Base-by-base conservation (phyloP, 2,113 vertebrate species). In the Oryzias javanicus region DNA sequence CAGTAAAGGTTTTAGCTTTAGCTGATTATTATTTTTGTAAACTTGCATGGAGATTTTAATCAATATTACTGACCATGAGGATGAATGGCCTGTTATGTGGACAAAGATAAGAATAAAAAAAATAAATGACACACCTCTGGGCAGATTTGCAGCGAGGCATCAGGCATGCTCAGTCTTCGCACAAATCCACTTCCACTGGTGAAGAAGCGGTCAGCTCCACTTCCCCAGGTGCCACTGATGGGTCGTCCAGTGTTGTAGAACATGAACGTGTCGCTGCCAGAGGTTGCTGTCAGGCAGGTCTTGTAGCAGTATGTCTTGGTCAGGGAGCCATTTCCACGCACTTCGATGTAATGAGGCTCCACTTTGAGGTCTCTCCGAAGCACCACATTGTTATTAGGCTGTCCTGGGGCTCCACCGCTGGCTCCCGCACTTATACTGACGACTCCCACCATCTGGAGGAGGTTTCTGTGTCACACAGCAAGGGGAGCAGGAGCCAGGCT, bases 251-350 rank as follows among this genome's bases (percentile, higher is more conserved):
- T 98, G 86, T 98, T 97, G 91, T 98, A 98, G 92, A 99, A 99
- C 96, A 99, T 97, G 89, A 99, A 98, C 29, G 95, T 97, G 85
- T 98, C 96, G 63, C 96, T 98, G 90, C 95, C 96, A 4, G 96
- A 98, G 25, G 96, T 95, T 46, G 94, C 93, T 1, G 96, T 96
- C 82, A 98, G 86, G 63, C 95, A 98, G 53, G 96, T 95, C 88
- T 98, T 99, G 89, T 99, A 99, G 91, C 96, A 98, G 91, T 98
- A 98, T 18, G 96, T 99, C 91, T 98, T 98, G 22, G 97, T 97
- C 49, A 98, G 91, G 48, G 97, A 99, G 59, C 96, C 97, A 15
- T 98, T 99, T 50, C 97, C 97, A 51, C 96, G 91, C 71, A 99
- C 95, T 77, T 98, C 96, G 29, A 99, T 97, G 77, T 98, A 98